These are phyloP conservation scores for Panurus biarmicus DNA, from an alignment of 2,113 vertebrate genomes.

Conservation along the genomic window DNA sequence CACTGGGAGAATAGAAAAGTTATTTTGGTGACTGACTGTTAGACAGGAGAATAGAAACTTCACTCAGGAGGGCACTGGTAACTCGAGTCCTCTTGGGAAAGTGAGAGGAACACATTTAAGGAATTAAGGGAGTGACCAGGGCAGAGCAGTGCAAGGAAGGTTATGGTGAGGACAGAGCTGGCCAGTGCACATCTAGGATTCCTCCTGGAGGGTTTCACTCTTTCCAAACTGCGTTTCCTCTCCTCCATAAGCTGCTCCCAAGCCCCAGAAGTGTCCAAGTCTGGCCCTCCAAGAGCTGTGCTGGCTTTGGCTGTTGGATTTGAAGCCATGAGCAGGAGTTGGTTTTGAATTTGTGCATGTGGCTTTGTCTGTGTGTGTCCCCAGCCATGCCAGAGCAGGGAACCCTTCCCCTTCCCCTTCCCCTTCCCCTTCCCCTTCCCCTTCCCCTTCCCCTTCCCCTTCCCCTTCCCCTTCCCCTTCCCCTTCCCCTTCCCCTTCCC, in stretches of 20 bases:
- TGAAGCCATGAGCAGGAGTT: accelerated
- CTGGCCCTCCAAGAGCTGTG: not conserved
- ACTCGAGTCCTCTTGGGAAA: not conserved
- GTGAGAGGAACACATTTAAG: not conserved
- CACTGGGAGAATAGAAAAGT: not conserved
- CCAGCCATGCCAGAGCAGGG: not conserved
- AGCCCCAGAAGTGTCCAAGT: not conserved
- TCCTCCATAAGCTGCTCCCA: not conserved
- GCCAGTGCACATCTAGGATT: not conserved
- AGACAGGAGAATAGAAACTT: not conserved
- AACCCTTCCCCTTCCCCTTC: not conserved
- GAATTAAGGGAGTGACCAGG: not conserved
- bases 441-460: no score
- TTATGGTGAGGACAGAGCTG: not conserved
- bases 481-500: not conserved
- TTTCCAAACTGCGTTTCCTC: not conserved
- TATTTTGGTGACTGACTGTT: not conserved
- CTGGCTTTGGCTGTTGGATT: not conserved
- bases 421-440: no score
- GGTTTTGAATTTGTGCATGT: not conserved
- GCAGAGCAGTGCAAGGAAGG: not conserved
- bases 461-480: no score
- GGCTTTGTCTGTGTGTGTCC: not conserved
- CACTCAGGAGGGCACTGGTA: not conserved
- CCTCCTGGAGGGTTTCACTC: not conserved